Evolutionary conservation across 1,140 invertebrate species (phyloP).

Genomic region (Megalopta genalis): DNA sequence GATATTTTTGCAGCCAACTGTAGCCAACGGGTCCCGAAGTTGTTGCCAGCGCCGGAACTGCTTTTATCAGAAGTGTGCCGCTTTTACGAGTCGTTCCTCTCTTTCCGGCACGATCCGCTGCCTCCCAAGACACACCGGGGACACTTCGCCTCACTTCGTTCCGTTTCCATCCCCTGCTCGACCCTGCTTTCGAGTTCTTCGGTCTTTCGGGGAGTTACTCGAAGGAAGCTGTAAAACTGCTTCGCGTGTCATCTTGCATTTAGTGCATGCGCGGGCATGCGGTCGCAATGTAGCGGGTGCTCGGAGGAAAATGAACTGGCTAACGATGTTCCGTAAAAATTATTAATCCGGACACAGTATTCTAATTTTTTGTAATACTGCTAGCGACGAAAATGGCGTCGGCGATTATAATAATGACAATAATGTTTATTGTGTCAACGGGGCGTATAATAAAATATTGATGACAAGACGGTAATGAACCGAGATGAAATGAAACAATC

Average conservation of each 20-base stretch:
- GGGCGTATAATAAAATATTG: too few relatives aligned
- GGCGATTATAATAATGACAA: too few relatives aligned
- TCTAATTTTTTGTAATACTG: too few relatives aligned
- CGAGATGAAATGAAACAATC: too few relatives aligned
- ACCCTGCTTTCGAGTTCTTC: slow-evolving; percentile 7
- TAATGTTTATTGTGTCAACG: too few relatives aligned
- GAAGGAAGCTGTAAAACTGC: slow-evolving; percentile 36
- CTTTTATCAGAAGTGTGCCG: slow-evolving; percentile 72
- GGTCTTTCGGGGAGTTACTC: slow-evolving; percentile 6
- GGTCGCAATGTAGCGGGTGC: slow-evolving; percentile 33
- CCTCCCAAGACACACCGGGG: not conserved
- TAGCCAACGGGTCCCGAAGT: slow-evolving; percentile 25
- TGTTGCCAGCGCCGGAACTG: slow-evolving; percentile 37
- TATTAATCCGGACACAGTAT: too few relatives aligned
- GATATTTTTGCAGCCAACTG: not conserved
- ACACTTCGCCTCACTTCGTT: slow-evolving; percentile 6
- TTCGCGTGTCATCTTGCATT: slow-evolving; percentile 19
- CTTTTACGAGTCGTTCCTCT: slow-evolving; percentile 67
- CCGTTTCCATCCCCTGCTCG: slow-evolving; percentile 1
- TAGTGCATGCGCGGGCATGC: slow-evolving; percentile 16
- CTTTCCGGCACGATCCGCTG: slow-evolving; percentile 44
- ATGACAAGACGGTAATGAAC: too few relatives aligned
- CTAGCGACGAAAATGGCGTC: too few relatives aligned
- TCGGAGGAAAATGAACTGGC: not conserved
- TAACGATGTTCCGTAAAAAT: not conserved